Evolutionary conservation across 2,113 vertebrate species (phyloP).

Genomic region (Raja brachyura): DNA sequence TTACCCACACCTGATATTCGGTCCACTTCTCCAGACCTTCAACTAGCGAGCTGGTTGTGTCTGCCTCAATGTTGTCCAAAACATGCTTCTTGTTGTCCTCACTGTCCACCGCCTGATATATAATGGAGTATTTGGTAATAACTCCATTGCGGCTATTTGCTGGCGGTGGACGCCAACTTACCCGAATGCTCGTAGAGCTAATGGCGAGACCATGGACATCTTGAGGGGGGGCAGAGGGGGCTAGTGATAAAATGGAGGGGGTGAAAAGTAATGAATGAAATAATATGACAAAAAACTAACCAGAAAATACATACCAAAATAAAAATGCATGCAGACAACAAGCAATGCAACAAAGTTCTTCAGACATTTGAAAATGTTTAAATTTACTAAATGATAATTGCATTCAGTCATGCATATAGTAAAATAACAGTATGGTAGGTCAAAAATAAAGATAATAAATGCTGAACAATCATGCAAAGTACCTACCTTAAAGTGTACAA

Average conservation of each 20-base stretch:
- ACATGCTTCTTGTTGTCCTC: slow-evolving; percentile 84
- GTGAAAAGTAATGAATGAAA: slow-evolving; percentile 57
- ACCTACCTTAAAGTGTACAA: slow-evolving; percentile 25
- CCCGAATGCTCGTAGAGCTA: slow-evolving; percentile 92
- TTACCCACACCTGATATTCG: slow-evolving; percentile 95
- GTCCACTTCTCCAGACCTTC: slow-evolving; percentile 97
- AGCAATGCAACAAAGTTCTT: background rate
- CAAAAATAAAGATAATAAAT: slow-evolving; percentile 4
- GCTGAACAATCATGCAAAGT: slow-evolving; percentile 14
- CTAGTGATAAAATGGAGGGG: slow-evolving; percentile 77
- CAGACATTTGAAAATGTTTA: background rate
- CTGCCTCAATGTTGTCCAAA: slow-evolving; percentile 75
- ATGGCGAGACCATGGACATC: slow-evolving; percentile 82
- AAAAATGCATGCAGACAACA: slow-evolving; percentile 18
- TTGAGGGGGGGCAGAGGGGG: slow-evolving; percentile 95
- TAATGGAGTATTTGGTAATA: slow-evolving; percentile 91
- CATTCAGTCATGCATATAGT: slow-evolving; percentile 25
- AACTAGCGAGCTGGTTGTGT: slow-evolving; percentile 82
- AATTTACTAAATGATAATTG: background rate
- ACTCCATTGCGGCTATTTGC: slow-evolving; percentile 85
- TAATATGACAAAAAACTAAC: slow-evolving; percentile 55
- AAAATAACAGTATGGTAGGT: background rate
- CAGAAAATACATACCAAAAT: slow-evolving; percentile 41
- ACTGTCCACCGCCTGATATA: slow-evolving; percentile 79
- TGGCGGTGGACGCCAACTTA: slow-evolving; percentile 97